Evolutionary conservation across 2,113 vertebrate genomes (phyloP), one percentile per base, ranked within the genome.

Genomic region (Bostrychus sinensis): DNA sequence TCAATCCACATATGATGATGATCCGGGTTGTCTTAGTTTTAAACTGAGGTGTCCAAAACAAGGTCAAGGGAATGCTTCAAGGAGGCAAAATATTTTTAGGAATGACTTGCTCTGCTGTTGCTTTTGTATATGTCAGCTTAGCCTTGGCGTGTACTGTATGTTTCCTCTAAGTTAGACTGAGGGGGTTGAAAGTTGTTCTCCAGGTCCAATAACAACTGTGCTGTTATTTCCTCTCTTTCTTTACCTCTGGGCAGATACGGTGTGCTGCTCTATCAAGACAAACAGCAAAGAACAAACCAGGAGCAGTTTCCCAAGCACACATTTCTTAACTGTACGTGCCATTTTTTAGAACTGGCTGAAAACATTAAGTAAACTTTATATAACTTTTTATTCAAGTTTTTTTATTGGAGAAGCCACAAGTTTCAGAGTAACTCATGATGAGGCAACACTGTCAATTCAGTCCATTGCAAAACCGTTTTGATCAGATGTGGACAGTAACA

Each of bases 261-360:
- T 13, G 26, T 30, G 13, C 37, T 25, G 14, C 42, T 39, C 43
- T 41, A 74, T 66, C 57, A 55, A 36, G 17, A 36, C 62, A 57
- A 61, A 56, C 50, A 66, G 3, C 6, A 11, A 9, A 7, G 48
- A 20, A 54, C n/a, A 65, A 42, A 51, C 42, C 4, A 2, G 13
- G 20, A 32, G 5, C 1, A 1, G 34, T 80, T 62, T 57, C 30
- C 26, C 62, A 79, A 59, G 6, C 2, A 5, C 37, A 19, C 25
- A 56, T 61, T 67, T 57, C 60, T 0, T 8, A 34, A 4, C 37
- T 13, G 16, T 26, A 30, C 56, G 48, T 51, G 48, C 8, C 48
- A 17, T 26, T 50, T 50, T 12, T 50, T 9, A 46, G 20, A 46
- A 11, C 10, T 22, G 8, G 42, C 9, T 11, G 11, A 25, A 48